These are phyloP conservation scores for Molossus alvarezi DNA, from an alignment of 2,797 vertebrate species.

Conservation along the genomic window DNA sequence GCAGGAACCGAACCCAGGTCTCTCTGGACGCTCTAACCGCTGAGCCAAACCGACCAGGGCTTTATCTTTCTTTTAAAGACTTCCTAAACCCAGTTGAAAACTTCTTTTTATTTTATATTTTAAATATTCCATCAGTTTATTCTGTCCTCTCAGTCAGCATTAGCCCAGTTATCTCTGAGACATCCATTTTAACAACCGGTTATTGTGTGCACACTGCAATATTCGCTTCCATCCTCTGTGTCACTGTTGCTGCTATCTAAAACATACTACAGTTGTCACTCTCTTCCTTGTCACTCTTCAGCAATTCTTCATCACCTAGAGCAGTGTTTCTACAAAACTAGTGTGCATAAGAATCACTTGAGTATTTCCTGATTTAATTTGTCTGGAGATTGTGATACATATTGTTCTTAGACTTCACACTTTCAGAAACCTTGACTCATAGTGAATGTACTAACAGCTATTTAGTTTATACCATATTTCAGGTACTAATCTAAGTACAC, in stretches of 20 bases:
- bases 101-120: constrained; percentile 8
- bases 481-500: background rate
- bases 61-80: constrained; percentile 60
- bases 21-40: no score
- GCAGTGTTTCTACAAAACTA: background rate
- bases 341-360: background rate
- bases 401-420: background rate
- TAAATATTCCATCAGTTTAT: constrained; percentile 3
- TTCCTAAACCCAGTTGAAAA: background rate
- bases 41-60: no score
- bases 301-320: constrained; percentile 27
- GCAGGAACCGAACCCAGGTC: no score
- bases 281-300: background rate
- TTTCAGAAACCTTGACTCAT: constrained; percentile 52
- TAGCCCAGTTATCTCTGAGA: background rate
- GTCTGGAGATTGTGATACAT: background rate
- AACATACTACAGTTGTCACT: background rate
- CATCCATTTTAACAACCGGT: background rate
- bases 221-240: background rate
- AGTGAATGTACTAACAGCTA: background rate
- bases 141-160: background rate
- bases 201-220: background rate
- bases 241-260: background rate
- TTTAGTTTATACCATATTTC: background rate
- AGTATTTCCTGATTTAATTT: constrained; percentile 38